phyloP scores from a whole-genome alignment of 2,888 invertebrate genomes.

The Odontomyia ornata region DNA sequence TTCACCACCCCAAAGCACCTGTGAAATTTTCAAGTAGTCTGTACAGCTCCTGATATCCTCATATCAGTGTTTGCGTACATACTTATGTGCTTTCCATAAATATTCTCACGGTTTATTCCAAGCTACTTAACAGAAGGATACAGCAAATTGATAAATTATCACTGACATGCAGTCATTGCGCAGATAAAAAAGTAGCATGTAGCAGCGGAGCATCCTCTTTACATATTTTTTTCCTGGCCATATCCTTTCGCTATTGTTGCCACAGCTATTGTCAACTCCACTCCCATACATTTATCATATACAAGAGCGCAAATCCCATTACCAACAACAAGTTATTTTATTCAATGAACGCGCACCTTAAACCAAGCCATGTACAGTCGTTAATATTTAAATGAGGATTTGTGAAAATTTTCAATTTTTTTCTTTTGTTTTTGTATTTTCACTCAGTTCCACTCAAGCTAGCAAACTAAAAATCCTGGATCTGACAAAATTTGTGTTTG shows the following conservation, averaged over 20 bases:
- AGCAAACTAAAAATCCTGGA: neutral
- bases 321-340: constrained; percentile 11
- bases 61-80: no score
- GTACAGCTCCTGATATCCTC: no score
- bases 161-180: neutral
- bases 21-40: no score
- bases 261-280: neutral
- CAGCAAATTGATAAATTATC: constrained; percentile 13
- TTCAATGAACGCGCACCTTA: constrained; percentile 12
- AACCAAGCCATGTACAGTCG: neutral
- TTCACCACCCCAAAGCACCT: no score
- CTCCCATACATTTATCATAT: neutral
- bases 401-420: constrained; percentile 17
- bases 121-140: neutral
- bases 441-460: neutral
- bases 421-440: no score
- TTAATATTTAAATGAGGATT: constrained; percentile 31
- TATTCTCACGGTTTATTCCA: neutral
- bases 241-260: neutral
- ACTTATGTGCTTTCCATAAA: neutral
- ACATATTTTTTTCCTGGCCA: neutral
- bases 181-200: neutral
- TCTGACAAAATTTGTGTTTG: neutral
- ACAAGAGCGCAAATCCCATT: constrained; percentile 4
- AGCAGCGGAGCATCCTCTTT: neutral